Evolutionary conservation across 2,113 vertebrate genomes (phyloP).

Genomic region (Hyaena hyaena): DNA sequence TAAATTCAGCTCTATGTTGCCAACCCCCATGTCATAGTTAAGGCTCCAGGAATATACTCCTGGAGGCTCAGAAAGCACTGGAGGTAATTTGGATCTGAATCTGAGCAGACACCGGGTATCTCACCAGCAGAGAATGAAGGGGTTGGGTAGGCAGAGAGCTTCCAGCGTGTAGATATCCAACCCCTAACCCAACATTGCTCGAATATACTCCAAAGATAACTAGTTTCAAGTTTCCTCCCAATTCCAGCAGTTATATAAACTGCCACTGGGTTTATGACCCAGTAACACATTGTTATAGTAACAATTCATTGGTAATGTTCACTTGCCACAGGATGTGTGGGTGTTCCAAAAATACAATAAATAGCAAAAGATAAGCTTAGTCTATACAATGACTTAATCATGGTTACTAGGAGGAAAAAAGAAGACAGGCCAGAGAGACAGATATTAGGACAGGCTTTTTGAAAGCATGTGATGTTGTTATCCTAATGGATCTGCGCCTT

Average conservation of each 20-base stretch:
- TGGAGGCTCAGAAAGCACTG: not conserved
- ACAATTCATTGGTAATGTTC: not conserved
- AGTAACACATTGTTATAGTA: slow-evolving; percentile 35
- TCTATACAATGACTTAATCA: not conserved
- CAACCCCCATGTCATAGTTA: not conserved
- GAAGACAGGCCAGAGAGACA: not conserved
- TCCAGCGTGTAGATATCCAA: not conserved
- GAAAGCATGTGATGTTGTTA: not conserved
- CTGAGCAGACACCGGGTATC: not conserved
- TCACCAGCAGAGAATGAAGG: not conserved
- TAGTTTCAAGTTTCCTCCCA: not conserved
- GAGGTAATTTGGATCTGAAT: not conserved
- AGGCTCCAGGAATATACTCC: not conserved
- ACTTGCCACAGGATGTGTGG: not conserved
- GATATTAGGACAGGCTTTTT: not conserved
- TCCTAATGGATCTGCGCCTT: not conserved
- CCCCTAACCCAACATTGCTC: not conserved
- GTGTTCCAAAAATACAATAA: slow-evolving; percentile 44
- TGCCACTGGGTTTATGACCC: slow-evolving; percentile 32
- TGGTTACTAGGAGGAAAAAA: not conserved
- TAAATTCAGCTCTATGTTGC: not conserved
- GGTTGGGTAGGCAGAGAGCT: not conserved
- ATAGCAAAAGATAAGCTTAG: slow-evolving; percentile 3
- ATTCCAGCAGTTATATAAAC: not conserved
- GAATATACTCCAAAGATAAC: not conserved